These are phyloP conservation scores for Anabas testudineus DNA, from an alignment of 2,797 vertebrate species.

Conservation along the genomic window DNA sequence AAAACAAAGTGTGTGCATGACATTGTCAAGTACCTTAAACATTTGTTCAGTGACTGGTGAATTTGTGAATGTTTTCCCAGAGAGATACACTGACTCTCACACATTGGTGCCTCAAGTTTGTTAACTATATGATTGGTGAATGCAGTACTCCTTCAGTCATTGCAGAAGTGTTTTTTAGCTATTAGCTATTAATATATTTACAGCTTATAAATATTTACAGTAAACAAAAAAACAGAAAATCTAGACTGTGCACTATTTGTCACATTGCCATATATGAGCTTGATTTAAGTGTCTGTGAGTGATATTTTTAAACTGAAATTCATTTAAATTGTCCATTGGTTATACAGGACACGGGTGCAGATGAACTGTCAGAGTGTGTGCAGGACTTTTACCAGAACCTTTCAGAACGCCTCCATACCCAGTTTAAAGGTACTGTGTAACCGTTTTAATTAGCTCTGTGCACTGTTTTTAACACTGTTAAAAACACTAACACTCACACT, in stretches of 20 bases:
- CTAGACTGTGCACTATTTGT: neutral
- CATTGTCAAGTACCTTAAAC: neutral
- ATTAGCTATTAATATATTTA: neutral
- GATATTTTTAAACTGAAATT: neutral
- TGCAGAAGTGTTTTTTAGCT: neutral
- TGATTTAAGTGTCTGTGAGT: neutral
- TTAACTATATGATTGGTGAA: too few relatives aligned
- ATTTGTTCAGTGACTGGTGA: neutral
- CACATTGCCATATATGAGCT: neutral
- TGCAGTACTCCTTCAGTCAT: too few relatives aligned
- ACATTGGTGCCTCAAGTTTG: neutral
- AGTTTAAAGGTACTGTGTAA: conserved; percentile 86
- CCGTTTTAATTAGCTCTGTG: neutral
- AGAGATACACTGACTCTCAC: neutral
- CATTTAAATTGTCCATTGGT: neutral
- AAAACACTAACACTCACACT: neutral
- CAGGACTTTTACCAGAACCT: conserved; percentile 98
- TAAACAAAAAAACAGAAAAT: too few relatives aligned
- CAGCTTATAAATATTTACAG: neutral
- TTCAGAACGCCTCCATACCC: conserved; percentile 92
- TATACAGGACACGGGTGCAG: conserved; percentile 90
- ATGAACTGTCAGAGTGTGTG: conserved; percentile 94
- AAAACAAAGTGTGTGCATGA: neutral
- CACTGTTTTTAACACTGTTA: neutral
- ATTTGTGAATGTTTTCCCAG: neutral